Base-by-base conservation (phyloP, 1,140 invertebrate species). In the Leptinotarsa defecta region DNA sequence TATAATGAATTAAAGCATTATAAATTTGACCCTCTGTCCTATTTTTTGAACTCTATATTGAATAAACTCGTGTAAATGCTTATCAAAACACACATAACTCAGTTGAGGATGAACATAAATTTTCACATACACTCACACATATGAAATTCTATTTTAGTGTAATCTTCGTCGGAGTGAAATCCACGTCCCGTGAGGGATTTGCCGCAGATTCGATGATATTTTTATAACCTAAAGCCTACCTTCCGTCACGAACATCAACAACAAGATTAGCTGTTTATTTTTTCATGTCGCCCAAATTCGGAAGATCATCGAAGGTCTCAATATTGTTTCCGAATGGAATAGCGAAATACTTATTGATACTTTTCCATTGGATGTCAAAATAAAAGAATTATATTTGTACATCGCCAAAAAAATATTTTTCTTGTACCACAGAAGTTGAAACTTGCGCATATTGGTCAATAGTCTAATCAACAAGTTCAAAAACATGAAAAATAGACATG, bases 1-100 rank as follows among this genome's bases (percentile, higher is more conserved):
- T 43, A 43, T 43, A 43, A 43, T 43, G 34, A 43, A 43, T 43
- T 43, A 43, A 11, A 43, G 34, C 34, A 43, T 43, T 43, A 43
- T 43, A 43, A 43, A 43, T 43, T 43, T 43, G 34, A 11, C 34
- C 34, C 8, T 11, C 34, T 43, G 34, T 43, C 34, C 8, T 11
- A 43, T 43, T 43, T 43, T 43, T 43, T 43, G 34, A 43, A 15
- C 52, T 57, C 52, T 57, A 5, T 19, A 57, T 19, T 17, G 52
- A 57, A 57, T 17, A 15, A 57, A 57, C 52, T 57, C 52, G 52
- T n/a, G 1, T 57, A 19, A 57, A 57, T 17, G 15, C 4, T 57
- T 57, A 57, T 57, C 52, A n/a, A 57, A 57, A 57, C 52, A 57
- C 52, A 57, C 52, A 57, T 57, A 57, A 57, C 17, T 57, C 52